Base-by-base conservation (phyloP, 1,140 invertebrate genomes). In the Orchestia grillus region DNA sequence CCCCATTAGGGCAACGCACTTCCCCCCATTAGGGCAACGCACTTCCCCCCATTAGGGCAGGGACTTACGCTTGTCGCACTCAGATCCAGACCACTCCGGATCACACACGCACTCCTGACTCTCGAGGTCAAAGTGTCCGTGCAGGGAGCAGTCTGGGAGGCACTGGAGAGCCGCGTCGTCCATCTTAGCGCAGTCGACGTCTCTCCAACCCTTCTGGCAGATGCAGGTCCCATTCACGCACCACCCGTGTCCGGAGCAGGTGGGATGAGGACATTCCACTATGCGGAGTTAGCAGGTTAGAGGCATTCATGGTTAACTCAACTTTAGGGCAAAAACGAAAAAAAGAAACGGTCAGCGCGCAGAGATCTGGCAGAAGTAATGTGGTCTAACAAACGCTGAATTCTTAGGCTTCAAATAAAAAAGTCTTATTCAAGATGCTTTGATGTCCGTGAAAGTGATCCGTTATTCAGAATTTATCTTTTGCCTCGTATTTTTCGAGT, bases 191-290 rank as follows among this genome's bases (percentile, higher is more conserved):
- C 99, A 99, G 97, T 99, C 99, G 0, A 98, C 97, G 0, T 99
- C 99, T 97, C 99, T 99, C 98, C 99, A 99, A 0, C 99, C 99
- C 97, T 99, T 99, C 97, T 99, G 99, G 97, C 99, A 99, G 57
- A 99, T 98, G 97, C 99, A 99, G n/a, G 98, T 98, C 1, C 99
- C 99, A 96, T 99, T 98, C 23, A 99, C 98, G 97, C 99, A 99
- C 97, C 99, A 99, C 40, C 99, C 99, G 97, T 99, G 99, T 28
- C 98, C 98, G 0, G 98, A 99, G 97, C 99, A 99, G 88, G 98
- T 99, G 0, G 99, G 99, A 97, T 99, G 99, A 0, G 99, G 99
- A 97, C 99, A 99, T 97, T 99, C 99, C 44, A 98, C 98, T 98
- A 97, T 57, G 47, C 88, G 43, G 28, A 41, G 88, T 90, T 90